Percentiles rank a stretch among this genome's conserved stretches.
Evolutionary conservation across 1,140 invertebrate genomes (phyloP).

Genomic region (Bombyx mori): ASM3026992v2 NC_085135.1:8003001-8003500

Average conservation of each 20-base stretch:
- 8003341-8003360: neutral
- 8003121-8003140: no score
- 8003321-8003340: neutral
- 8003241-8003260: conserved; percentile 19
- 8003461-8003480: no score
- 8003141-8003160: conserved; percentile 7
- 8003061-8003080: no score
- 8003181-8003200: neutral
- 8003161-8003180: conserved; percentile 16
- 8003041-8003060: no score
- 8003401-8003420: no score
- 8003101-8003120: conserved; percentile 11
- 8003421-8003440: no score
- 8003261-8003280: conserved; percentile 19
- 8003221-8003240: conserved; percentile 17
- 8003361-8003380: neutral
- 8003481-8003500: no score
- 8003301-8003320: conserved; percentile 7
- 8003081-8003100: conserved; percentile 11
- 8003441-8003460: no score
- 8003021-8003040: no score
- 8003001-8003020: no score
- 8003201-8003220: conserved; percentile 15
- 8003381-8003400: neutral
- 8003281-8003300: conserved; percentile 15